Conservation (phyloP, 2,113 vertebrate species). For the Coturnix japonica region DNA sequence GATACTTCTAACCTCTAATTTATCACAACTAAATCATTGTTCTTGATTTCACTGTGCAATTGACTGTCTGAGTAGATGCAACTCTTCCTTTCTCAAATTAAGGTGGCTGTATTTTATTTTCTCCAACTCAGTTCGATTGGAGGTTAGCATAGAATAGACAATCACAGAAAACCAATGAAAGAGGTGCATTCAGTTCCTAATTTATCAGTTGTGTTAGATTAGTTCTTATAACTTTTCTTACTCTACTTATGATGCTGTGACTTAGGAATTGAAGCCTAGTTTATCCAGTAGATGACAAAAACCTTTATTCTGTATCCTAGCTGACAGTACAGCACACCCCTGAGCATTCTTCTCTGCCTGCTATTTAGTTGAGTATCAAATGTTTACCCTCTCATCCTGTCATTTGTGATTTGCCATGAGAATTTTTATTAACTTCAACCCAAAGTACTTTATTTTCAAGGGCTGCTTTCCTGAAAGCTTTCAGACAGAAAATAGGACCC, state of each 20-base stretch:
- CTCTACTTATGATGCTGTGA: not conserved
- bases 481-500: conserved; percentile 4
- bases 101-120: not conserved
- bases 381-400: not conserved
- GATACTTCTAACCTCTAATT: conserved; percentile 18
- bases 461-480: conserved; percentile 14
- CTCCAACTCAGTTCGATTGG: not conserved
- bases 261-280: not conserved
- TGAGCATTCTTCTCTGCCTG: not conserved
- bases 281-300: not conserved
- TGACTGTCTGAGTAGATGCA: conserved; percentile 8
- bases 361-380: not conserved
- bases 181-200: not conserved
- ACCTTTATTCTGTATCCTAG: not conserved
- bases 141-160: not conserved
- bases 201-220: not conserved
- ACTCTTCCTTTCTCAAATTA: conserved; percentile 9
- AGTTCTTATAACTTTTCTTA: not conserved
- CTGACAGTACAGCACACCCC: not conserved
- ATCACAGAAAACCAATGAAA: not conserved
- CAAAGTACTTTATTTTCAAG: not conserved
- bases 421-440: not conserved
- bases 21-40: conserved; percentile 26
- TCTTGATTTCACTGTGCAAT: conserved; percentile 22
- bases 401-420: not conserved